Base-by-base conservation (phyloP, 2,797 vertebrate genomes). In the Saxicola maurus region DNA sequence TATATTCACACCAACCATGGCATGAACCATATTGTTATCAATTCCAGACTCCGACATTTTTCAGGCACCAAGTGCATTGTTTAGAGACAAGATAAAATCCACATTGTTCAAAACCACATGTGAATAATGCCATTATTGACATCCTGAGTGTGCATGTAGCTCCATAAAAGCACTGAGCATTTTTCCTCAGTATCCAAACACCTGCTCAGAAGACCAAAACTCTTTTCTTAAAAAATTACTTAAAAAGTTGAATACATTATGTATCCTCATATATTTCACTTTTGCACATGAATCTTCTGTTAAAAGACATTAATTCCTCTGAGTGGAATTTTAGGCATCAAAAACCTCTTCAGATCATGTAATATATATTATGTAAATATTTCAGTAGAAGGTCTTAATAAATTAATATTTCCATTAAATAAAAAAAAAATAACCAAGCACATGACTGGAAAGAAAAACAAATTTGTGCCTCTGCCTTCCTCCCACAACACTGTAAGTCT, bases 371-470 rank as follows among this genome's bases (percentile, higher is more conserved):
- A 74, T 13, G 28, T 6, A 85, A 80, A 90, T 71, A 77, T 33
- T 67, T 31, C 25, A 64, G 17, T 7, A 35, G 20, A 69, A 33
- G 48, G 11, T 33, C 17, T 65, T 46, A 71, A 9, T n/a, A 57
- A 73, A 23, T 61, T 69, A 42, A 3, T 31, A 85, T 52, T 71
- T 71, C 25, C 23, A 57, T 53, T 57, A 46, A 74, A 65, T 31
- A 6, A 55, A 67, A 57, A 40, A 40, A 6, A 0, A 0, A 4
- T 33, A 33, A 33, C 2, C 48, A 27, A 4, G 7, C 31, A 43
- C 8, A 13, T 12, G 18, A 74, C 27, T 51, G 52, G 56, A 92
- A 69, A 75, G 21, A 28, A 78, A 64, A 61, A 17, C 9, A 46
- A 11, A 42, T 11, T 20, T 25, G 4, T 24, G 5, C 2, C 17